Conservation (phyloP, 2,888 invertebrate genomes). For the Sabatieria punctata region DNA sequence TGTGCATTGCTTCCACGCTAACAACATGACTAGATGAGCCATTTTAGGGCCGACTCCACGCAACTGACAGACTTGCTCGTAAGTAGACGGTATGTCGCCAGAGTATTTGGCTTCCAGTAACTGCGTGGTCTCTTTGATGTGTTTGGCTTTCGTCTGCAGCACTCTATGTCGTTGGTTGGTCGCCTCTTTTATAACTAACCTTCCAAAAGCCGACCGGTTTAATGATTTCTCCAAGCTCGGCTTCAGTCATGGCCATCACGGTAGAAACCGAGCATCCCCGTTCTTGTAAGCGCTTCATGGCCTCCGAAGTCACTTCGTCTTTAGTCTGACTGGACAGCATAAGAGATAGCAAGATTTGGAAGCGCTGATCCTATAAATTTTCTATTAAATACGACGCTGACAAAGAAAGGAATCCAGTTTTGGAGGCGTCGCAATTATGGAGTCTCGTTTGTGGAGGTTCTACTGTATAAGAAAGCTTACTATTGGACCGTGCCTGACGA, state of each 20-base stretch:
- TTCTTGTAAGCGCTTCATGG: slow-evolving; percentile 57
- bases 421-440: no score
- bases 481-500: no score
- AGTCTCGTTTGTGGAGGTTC: no score
- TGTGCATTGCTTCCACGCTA: slow-evolving; percentile 70
- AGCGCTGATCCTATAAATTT: slow-evolving; percentile 58
- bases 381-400: no score
- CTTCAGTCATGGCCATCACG: slow-evolving; percentile 50
- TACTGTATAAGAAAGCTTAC: no score
- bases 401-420: slow-evolving; percentile 14
- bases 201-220: slow-evolving; percentile 90
- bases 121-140: slow-evolving; percentile 64
- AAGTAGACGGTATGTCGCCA: slow-evolving; percentile 68
- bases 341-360: slow-evolving; percentile 68
- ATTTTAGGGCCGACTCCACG: slow-evolving; percentile 94
- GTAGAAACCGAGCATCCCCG: slow-evolving; percentile 52
- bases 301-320: slow-evolving; percentile 74
- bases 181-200: slow-evolving; percentile 28
- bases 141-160: slow-evolving; percentile 75
- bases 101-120: slow-evolving; percentile 60
- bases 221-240: slow-evolving; percentile 57
- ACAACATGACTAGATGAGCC: slow-evolving; percentile 88
- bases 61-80: slow-evolving; percentile 62
- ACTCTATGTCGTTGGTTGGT: slow-evolving; percentile 10
- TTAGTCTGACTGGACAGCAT: slow-evolving; percentile 97